Evolutionary conservation across 1,140 invertebrate species (phyloP).

Genomic region (Atta colombica): DNA sequence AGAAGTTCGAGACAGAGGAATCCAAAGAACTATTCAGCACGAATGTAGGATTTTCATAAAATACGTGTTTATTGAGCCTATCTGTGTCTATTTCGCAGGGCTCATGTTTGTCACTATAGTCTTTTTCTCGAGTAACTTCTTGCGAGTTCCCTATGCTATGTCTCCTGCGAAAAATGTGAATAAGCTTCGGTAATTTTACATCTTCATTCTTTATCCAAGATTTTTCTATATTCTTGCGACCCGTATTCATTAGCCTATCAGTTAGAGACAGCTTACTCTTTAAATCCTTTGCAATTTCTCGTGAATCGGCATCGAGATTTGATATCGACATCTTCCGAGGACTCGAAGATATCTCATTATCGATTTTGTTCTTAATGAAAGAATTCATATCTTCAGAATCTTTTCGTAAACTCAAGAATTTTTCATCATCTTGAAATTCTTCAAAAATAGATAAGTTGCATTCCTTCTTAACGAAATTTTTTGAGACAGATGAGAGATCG

Average conservation of each 20-base stretch:
- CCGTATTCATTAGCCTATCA: slow-evolving; percentile 70
- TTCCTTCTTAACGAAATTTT: slow-evolving; percentile 35
- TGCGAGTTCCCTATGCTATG: slow-evolving; percentile 12
- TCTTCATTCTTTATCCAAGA: slow-evolving; percentile 1
- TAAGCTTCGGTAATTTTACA: slow-evolving; percentile 41
- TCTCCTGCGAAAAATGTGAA: slow-evolving; percentile 61
- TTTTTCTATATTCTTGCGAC: slow-evolving; percentile 62
- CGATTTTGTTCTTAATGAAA: background rate
- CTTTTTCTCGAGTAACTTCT: slow-evolving; percentile 2
- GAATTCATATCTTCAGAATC: background rate
- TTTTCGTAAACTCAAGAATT: background rate
- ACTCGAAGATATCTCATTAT: background rate
- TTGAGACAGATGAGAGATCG: slow-evolving; percentile 72
- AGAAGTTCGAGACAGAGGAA: slow-evolving; percentile 78
- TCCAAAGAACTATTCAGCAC: slow-evolving; percentile 82
- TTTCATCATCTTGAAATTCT: background rate
- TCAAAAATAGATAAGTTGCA: background rate
- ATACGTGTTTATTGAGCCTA: slow-evolving; percentile 66
- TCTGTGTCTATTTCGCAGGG: background rate
- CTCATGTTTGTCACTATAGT: background rate
- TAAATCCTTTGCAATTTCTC: slow-evolving; percentile 74
- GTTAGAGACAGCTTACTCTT: slow-evolving; percentile 78
- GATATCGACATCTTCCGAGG: background rate
- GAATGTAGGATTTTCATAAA: slow-evolving; percentile 85
- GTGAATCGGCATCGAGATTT: slow-evolving; percentile 55